Conservation (phyloP, 2,888 invertebrate genomes). For the Euproctis similis region DNA sequence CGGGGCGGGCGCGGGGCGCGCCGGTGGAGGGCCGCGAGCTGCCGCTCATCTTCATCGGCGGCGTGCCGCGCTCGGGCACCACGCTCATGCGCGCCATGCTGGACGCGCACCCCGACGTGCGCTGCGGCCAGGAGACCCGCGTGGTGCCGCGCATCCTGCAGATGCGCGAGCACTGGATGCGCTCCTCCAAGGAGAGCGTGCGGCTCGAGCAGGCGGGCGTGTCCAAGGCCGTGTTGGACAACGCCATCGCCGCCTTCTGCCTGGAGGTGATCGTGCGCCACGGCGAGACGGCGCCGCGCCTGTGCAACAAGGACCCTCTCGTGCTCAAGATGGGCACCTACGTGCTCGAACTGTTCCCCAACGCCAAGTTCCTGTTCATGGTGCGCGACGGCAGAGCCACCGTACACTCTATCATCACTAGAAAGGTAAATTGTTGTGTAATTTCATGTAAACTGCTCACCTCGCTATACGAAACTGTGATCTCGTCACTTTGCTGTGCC, state of each 20-base stretch:
- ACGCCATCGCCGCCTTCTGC: conserved; percentile 97
- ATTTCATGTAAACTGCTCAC: too few relatives aligned
- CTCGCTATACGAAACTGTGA: too few relatives aligned
- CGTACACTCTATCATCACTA: conserved; percentile 97
- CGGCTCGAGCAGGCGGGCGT: conserved; percentile 96
- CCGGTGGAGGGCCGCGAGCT: conserved; percentile 84
- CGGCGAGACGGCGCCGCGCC: conserved; percentile 93
- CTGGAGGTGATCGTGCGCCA: conserved; percentile 97
- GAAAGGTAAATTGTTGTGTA: too few relatives aligned
- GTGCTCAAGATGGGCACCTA: conserved; percentile 97
- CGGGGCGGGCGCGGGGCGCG: conserved; percentile 22
- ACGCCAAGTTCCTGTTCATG: conserved; percentile 98
- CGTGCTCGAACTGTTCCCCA: conserved; percentile 95
- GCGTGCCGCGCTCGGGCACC: conserved; percentile 97
- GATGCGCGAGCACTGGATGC: conserved; percentile 96
- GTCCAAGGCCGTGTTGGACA: conserved; percentile 92
- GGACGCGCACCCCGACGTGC: conserved; percentile 97
- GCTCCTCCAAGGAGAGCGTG: conserved; percentile 92
- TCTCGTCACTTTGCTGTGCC: too few relatives aligned
- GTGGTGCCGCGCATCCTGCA: conserved; percentile 97
- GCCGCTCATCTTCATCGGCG: conserved; percentile 97
- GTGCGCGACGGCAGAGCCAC: conserved; percentile 98
- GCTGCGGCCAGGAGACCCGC: conserved; percentile 97
- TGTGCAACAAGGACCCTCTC: conserved; percentile 99
- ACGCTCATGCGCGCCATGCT: conserved; percentile 98